A percentile compares a stretch with the other conserved stretches of the same genome.
These are phyloP conservation scores for Palaemon carinicauda DNA, from an alignment of 1,140 invertebrate genomes.

Conservation along the genomic window DNA sequence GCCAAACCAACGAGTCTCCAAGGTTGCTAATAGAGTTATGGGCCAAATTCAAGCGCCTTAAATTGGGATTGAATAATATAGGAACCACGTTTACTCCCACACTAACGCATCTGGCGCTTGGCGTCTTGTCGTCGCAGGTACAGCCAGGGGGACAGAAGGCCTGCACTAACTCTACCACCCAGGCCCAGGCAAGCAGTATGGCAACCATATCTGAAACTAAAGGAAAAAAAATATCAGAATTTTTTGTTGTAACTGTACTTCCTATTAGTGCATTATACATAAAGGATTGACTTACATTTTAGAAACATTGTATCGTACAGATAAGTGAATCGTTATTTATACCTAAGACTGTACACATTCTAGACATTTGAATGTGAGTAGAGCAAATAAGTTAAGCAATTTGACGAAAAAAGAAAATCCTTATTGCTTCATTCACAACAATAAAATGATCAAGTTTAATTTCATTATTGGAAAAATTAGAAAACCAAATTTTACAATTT, in stretches of 20 bases:
- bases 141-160: constrained; percentile 83
- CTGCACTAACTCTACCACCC: background rate
- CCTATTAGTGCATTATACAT: background rate
- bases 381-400: too few species aligned
- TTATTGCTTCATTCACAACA: too few species aligned
- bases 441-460: too few species aligned
- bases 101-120: constrained; percentile 77
- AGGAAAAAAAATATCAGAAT: background rate
- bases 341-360: too few species aligned
- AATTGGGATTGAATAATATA: constrained; percentile 83
- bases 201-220: constrained; percentile 31
- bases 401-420: too few species aligned
- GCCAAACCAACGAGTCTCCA: constrained; percentile 61
- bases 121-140: constrained; percentile 79
- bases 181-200: constrained; percentile 24
- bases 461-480: too few species aligned
- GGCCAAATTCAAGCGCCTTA: constrained; percentile 81
- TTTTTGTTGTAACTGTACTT: background rate
- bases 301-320: too few species aligned
- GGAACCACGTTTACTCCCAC: constrained; percentile 83
- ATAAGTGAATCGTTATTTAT: too few species aligned
- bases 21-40: constrained; percentile 74
- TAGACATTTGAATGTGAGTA: too few species aligned
- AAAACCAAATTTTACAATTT: too few species aligned
- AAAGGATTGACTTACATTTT: too few species aligned